phyloP scores from a whole-genome alignment of 2,888 invertebrate genomes.

The Eristalis intricaria region DNA sequence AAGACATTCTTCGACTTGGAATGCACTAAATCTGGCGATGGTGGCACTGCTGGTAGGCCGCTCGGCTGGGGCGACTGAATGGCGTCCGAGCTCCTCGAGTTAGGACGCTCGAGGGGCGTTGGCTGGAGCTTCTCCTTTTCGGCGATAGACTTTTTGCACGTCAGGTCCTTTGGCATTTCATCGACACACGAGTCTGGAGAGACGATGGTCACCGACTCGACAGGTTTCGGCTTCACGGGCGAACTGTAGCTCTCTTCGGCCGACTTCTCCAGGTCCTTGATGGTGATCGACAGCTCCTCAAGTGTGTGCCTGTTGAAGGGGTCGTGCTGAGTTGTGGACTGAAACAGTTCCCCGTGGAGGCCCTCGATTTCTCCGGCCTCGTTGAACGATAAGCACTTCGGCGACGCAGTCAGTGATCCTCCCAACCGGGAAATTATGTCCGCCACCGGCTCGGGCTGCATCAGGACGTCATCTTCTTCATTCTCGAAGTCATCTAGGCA shows the following conservation, averaged over 20 bases:
- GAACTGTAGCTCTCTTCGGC: slow-evolving; percentile 73
- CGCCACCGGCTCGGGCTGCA: slow-evolving; percentile 82
- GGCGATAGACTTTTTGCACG: slow-evolving; percentile 82
- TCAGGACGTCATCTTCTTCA: slow-evolving; percentile 82
- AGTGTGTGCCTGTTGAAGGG: slow-evolving; percentile 74
- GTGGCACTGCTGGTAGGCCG: slow-evolving; percentile 87
- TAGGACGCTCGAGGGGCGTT: slow-evolving; percentile 82
- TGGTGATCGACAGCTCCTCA: slow-evolving; percentile 83
- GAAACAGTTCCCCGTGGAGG: slow-evolving; percentile 79
- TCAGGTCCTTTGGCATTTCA: slow-evolving; percentile 85
- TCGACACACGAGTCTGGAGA: slow-evolving; percentile 79
- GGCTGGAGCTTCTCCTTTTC: slow-evolving; percentile 79
- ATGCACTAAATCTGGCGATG: slow-evolving; percentile 86
- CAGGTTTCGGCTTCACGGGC: slow-evolving; percentile 47
- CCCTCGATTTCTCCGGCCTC: slow-evolving; percentile 81
- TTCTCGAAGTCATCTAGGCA: slow-evolving; percentile 81
- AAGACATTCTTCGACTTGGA: slow-evolving; percentile 78
- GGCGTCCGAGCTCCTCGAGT: slow-evolving; percentile 87
- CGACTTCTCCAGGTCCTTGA: slow-evolving; percentile 82
- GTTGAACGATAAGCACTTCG: slow-evolving; percentile 80
- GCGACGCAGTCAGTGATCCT: slow-evolving; percentile 83
- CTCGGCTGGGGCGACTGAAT: slow-evolving; percentile 89
- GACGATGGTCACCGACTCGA: slow-evolving; percentile 69
- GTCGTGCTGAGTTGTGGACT: slow-evolving; percentile 73
- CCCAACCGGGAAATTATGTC: slow-evolving; percentile 86